Base-by-base conservation (phyloP, 2,113 vertebrate genomes). In the Myiozetetes cayanensis region DNA sequence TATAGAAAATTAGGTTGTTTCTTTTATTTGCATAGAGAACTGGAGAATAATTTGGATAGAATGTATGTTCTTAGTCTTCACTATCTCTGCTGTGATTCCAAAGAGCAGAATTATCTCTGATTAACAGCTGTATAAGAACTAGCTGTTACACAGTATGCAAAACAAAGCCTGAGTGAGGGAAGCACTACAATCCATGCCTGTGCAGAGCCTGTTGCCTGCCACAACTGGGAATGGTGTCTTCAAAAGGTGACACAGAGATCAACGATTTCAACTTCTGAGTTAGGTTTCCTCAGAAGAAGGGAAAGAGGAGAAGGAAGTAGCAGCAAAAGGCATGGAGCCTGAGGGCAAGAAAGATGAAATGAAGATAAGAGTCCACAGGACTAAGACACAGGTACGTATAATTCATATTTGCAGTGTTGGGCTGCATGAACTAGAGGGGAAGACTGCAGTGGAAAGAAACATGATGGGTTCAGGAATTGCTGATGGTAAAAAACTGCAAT, bases 151-250 rank as follows among this genome's bases (percentile, higher is more conserved):
- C 4, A 2, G 6, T 22, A 28, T 39, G 10, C n/a, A 65, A 89
- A 71, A 59, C 4, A 20, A 72, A 79, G 27, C 5, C 47, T 59
- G 14, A 6, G 1, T 49, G 27, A 82, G 78, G 39, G 14, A 84
- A 87, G 4, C 2, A 9, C 14, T 75, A n/a, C 21, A 75, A 24
- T 15, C 0, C 0, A 30, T 59, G 52, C 16, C 10, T 56, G 8
- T n/a, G 11, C 28, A 72, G 23, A 7, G 6, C 9, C 12, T 14
- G n/a, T 88, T 72, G 50, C 12, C 23, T 37, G 12, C 5, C 46
- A 46, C 28, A 52, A 6, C 12, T 30, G 19, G 37, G 17, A 85
- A 52, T 24, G 2, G 37, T 24, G 5, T 31, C 27, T 85, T 37
- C 22, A 46, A 84, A 79, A 56, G 10, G 25, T 72, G 30, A 41